Conservation (phyloP, 1,140 invertebrate species). For the Andrena cerasifolii region DNA sequence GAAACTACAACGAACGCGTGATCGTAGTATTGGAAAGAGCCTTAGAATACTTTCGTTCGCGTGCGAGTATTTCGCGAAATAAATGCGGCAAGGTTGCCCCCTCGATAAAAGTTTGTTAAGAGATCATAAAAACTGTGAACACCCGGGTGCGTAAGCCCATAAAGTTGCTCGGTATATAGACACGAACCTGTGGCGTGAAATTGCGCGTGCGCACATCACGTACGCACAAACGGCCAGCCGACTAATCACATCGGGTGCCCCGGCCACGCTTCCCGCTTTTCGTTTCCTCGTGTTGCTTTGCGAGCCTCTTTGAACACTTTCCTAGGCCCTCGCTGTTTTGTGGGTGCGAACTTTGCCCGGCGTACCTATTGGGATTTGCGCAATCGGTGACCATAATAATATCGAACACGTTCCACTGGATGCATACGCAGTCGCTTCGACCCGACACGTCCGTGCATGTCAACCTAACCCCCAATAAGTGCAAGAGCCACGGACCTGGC, state of each 20-base stretch:
- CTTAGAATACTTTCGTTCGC: neutral
- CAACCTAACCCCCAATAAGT: constrained; percentile 54
- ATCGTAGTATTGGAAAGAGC: neutral
- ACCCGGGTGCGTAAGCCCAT: constrained; percentile 4
- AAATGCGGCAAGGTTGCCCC: neutral
- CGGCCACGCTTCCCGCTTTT: constrained; percentile 59
- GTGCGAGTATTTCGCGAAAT: neutral
- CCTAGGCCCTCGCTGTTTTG: constrained; percentile 17
- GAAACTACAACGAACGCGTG: neutral
- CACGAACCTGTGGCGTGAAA: neutral
- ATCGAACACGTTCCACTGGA: neutral
- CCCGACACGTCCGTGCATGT: constrained; percentile 25
- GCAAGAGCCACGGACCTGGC: constrained; percentile 34
- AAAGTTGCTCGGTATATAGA: neutral
- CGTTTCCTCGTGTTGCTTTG: constrained; percentile 34
- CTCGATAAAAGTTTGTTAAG: neutral
- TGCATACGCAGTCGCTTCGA: neutral
- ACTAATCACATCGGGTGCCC: constrained; percentile 60
- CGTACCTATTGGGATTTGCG: neutral
- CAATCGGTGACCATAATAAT: neutral
- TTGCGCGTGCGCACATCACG: constrained; percentile 28
- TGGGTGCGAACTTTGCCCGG: neutral
- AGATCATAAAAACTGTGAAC: constrained; percentile 15
- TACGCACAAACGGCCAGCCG: constrained; percentile 29
- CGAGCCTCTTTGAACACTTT: constrained; percentile 28